Conservation (phyloP, 2,113 vertebrate genomes). For the Elachura formosa region DNA sequence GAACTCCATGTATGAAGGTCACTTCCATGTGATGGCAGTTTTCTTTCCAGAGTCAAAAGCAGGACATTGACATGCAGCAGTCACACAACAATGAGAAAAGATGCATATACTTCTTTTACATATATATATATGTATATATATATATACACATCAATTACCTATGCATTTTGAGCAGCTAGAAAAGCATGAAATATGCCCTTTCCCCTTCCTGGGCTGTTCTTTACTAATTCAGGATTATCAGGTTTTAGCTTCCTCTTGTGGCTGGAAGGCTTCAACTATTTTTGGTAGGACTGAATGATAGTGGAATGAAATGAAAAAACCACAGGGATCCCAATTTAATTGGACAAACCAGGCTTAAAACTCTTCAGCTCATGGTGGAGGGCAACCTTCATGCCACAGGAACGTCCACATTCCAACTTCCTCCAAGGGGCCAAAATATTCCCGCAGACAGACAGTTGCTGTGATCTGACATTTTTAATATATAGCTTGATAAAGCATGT, state of each 20-base stretch:
- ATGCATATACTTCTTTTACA: not conserved
- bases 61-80: not conserved
- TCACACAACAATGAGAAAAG: not conserved
- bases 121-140: not conserved
- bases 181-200: not conserved
- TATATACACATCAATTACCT: not conserved
- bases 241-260: not conserved
- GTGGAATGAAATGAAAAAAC: not conserved
- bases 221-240: not conserved
- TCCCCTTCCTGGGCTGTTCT: not conserved
- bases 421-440: not conserved
- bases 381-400: not conserved
- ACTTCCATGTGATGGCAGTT: not conserved
- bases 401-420: not conserved
- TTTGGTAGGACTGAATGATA: not conserved
- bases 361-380: not conserved
- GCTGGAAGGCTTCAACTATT: not conserved
- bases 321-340: not conserved
- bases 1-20: not conserved
- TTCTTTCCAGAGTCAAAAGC: not conserved
- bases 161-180: not conserved
- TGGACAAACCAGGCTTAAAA: not conserved
- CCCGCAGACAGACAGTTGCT: not conserved
- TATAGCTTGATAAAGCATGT: not conserved
- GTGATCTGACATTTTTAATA: not conserved